Evolutionary conservation across 2,888 invertebrate species (phyloP), one percentile per base, ranked within the genome.

Genomic region (Lithophane socia): DNA sequence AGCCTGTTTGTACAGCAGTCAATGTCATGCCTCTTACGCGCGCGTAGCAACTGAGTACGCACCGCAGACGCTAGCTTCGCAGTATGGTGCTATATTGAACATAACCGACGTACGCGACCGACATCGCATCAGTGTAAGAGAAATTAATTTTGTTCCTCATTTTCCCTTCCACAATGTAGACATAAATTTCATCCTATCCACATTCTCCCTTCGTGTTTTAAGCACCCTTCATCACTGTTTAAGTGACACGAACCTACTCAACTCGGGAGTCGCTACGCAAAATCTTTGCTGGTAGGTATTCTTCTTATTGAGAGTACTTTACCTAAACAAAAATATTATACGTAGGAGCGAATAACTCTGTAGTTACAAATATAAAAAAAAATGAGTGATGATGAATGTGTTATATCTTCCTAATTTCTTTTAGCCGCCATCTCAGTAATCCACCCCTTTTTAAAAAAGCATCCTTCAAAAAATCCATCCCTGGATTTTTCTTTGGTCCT

Each of bases 221-320:
- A 72, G 80, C 13, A n/a, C n/a, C 56, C 80, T 58, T 58, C 56
- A 64, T 80, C 73, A 64, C 49, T 71, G 29, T 29, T 64, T 29
- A 21, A 80, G 56, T 73, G 80, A n/a, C 80, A 49, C 42, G 56
- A 29, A 49, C 63, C 47, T n/a, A 68, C 49, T 64, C 37, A 49
- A 8, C 47, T 56, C 24, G 37, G 10, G 64, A 49, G n/a, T 29
- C 10, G 29, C 54, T 37, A 52, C 49, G 44, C 37, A 64, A 65
- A n/a, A 72, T 79, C 13, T 37, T 52, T 44, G 10, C n/a, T 64
- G 24, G n/a, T 37, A 56, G 24, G n/a, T 37, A 56, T 75, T 47
- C 18, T 75, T 60, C 10, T 18, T 61, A 61, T 61, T 37, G 18
- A 18, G 29, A 37, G 4, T 1, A 29, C 3, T 0, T 29, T 18